phyloP scores from a whole-genome alignment of 2,113 vertebrate species.

The Apeltes quadracus region DNA sequence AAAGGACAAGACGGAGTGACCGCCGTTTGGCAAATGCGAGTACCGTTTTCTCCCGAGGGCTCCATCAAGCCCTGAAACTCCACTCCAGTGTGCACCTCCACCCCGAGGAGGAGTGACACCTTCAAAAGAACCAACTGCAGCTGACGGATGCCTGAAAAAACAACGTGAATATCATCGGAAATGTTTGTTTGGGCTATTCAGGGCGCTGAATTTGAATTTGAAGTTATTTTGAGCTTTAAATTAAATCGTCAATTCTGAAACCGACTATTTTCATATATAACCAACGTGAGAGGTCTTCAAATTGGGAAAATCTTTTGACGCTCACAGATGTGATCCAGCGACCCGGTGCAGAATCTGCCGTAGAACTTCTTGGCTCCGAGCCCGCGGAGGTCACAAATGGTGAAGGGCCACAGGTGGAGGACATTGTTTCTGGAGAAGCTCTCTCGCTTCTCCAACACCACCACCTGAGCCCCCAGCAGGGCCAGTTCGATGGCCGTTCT shows the following conservation, averaged over 20 bases:
- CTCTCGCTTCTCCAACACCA: conserved; percentile 90
- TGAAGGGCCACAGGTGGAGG: conserved; percentile 95
- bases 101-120: conserved; percentile 89
- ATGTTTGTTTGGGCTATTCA: fast-evolving
- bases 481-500: conserved; percentile 89
- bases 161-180: not conserved
- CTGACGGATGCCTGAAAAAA: conserved; percentile 90
- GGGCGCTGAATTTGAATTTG: too few relatives aligned
- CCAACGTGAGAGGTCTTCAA: not conserved
- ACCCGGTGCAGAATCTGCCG: conserved; percentile 89
- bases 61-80: conserved; percentile 83
- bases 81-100: conserved; percentile 89
- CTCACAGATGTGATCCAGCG: conserved; percentile 95
- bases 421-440: conserved; percentile 95
- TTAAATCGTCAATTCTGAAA: not conserved
- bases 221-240: not conserved
- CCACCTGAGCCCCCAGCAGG: conserved; percentile 88
- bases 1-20: not conserved
- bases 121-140: conserved; percentile 93
- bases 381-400: conserved; percentile 88
- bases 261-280: not conserved
- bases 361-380: conserved; percentile 96
- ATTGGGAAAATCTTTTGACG: not conserved
- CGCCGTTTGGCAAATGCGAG: not conserved
- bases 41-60: conserved; percentile 78